phyloP scores from a whole-genome alignment of 1,140 invertebrate genomes.

The Conus betulinus region DNA sequence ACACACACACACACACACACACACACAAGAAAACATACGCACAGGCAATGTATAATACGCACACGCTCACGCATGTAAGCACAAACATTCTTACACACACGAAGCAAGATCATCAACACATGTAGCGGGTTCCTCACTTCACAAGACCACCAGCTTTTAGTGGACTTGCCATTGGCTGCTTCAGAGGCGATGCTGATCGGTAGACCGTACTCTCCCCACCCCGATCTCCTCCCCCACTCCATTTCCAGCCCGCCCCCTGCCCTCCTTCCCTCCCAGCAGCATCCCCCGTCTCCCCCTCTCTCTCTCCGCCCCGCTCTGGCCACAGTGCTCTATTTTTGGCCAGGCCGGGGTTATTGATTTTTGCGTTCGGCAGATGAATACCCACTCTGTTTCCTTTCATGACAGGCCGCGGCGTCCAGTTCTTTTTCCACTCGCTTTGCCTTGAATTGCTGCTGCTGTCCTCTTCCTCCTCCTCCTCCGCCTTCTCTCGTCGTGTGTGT shows the following conservation, averaged over 20 bases:
- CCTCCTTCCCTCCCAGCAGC: not conserved
- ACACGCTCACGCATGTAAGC: no score
- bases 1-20: no score
- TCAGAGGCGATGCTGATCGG: not conserved
- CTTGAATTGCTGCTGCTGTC: not conserved
- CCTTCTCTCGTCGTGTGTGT: no score
- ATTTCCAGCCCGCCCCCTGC: no score
- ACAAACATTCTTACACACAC: no score
- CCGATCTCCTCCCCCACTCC: not conserved
- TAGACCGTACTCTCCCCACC: not conserved
- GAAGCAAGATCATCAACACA: not conserved
- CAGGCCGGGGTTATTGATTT: constrained; percentile 20
- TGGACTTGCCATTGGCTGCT: not conserved
- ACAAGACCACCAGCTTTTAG: no score
- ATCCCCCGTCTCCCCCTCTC: not conserved
- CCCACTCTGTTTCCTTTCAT: constrained; percentile 34
- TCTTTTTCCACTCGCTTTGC: not conserved
- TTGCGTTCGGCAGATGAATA: constrained; percentile 33
- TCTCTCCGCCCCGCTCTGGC: not conserved
- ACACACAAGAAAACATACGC: no score
- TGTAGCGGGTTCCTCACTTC: not conserved
- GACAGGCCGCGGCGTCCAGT: constrained; percentile 6
- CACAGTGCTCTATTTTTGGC: constrained; percentile 27
- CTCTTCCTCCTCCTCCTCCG: no score
- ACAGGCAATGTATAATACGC: no score